Evolutionary conservation across 2,888 invertebrate species (phyloP).

Genomic region (Geotrupes spiniger): DNA sequence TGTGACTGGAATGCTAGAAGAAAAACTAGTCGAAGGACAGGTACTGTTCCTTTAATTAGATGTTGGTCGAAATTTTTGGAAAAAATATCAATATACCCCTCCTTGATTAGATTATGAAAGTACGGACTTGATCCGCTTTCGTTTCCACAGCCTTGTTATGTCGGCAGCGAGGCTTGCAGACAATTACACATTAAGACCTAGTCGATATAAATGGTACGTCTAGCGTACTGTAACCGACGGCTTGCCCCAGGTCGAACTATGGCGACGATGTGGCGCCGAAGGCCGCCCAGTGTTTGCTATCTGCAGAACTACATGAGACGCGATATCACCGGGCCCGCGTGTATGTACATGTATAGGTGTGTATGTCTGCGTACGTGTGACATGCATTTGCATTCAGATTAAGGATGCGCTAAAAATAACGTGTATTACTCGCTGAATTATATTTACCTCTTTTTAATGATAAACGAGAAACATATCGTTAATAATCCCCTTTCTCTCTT

Average conservation of each 20-base stretch:
- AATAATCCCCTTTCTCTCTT: constrained; percentile 8
- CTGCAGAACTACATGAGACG: constrained; percentile 13
- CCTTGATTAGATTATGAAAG: no score
- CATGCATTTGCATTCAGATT: constrained; percentile 31
- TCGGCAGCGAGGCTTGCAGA: no score
- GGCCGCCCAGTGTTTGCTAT: constrained; percentile 32
- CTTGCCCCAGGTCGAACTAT: constrained; percentile 22
- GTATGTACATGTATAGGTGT: no score
- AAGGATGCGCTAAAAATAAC: constrained; percentile 23
- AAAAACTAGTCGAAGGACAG: no score
- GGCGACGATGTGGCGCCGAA: constrained; percentile 32
- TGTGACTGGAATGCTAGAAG: no score
- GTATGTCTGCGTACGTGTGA: constrained; percentile 19
- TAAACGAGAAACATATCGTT: constrained; percentile 13
- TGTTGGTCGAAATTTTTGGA: no score
- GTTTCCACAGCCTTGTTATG: no score
- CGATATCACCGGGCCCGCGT: constrained; percentile 15
- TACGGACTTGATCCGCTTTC: no score
- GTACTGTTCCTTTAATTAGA: no score
- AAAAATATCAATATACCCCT: no score
- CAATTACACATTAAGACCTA: constrained; percentile 23
- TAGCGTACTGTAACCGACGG: constrained; percentile 10
- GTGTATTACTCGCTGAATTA: constrained; percentile 12
- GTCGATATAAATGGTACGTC: constrained; percentile 13
- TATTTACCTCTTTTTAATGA: constrained; percentile 16